These are phyloP conservation scores for Trichechus manatus DNA, from an alignment of 2,113 vertebrate species.

Conservation along the genomic window DNA sequence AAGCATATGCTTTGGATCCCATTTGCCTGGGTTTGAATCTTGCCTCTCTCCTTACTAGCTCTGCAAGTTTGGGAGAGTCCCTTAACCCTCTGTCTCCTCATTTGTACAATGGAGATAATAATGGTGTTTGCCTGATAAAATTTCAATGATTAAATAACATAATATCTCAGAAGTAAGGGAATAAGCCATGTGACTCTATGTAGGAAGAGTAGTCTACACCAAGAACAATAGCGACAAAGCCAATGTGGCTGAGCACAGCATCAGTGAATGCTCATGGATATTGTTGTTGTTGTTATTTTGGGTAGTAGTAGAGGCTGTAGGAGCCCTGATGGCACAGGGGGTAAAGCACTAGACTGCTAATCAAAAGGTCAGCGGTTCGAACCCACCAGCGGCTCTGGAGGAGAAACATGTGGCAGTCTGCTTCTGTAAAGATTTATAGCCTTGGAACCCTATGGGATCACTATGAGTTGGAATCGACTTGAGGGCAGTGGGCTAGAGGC, in stretches of 20 bases:
- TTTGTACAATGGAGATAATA: neutral
- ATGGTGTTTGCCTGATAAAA: rapidly evolving
- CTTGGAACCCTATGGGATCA: too few relatives aligned
- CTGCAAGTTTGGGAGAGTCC: neutral
- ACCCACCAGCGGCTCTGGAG: too few relatives aligned
- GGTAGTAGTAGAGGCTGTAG: neutral
- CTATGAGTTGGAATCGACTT: too few relatives aligned
- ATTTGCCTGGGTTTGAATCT: neutral
- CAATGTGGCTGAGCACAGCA: neutral
- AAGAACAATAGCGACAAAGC: neutral
- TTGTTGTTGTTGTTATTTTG: rapidly evolving
- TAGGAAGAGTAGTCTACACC: neutral
- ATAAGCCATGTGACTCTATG: rapidly evolving
- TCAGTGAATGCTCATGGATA: rapidly evolving
- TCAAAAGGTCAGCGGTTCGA: too few relatives aligned
- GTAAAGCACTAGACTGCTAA: too few relatives aligned
- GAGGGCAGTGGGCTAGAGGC: neutral
- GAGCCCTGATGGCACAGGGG: too few relatives aligned
- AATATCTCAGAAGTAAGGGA: rapidly evolving
- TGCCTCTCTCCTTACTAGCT: neutral
- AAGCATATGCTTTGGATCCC: rapidly evolving
- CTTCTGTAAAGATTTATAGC: too few relatives aligned
- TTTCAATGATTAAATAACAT: rapidly evolving
- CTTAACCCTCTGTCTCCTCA: neutral
- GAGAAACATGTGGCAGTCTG: too few relatives aligned